Evolutionary conservation across 2,797 vertebrate genomes (phyloP).

Genomic region (Chaetophractus vellerosus): DNA sequence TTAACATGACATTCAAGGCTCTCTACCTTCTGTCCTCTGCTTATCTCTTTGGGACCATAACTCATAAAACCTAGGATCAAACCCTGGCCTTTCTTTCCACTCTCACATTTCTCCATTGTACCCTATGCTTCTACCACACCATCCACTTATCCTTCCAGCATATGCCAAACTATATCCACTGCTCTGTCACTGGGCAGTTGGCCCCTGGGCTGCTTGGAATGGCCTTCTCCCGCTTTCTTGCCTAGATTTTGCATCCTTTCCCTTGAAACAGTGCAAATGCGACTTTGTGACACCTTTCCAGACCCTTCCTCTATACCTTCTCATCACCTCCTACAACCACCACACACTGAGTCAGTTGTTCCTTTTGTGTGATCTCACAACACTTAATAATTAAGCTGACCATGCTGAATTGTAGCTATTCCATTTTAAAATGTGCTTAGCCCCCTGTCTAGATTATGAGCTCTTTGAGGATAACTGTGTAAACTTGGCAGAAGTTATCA

Average conservation of each 20-base stretch:
- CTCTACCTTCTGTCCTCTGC: neutral
- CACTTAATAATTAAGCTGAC: neutral
- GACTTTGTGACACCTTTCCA: neutral
- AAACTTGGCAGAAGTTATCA: neutral
- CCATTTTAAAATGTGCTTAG: neutral
- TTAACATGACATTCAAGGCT: neutral
- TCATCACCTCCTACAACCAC: too few species aligned
- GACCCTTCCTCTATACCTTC: neutral
- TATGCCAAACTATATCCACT: neutral
- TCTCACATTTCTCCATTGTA: neutral
- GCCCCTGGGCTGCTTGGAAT: neutral
- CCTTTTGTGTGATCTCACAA: neutral
- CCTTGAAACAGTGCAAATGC: neutral
- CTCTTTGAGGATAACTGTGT: neutral
- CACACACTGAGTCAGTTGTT: neutral
- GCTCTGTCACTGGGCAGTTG: neutral
- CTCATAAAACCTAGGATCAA: neutral
- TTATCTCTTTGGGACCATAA: neutral
- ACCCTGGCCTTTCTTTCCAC: neutral
- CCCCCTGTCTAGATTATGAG: neutral
- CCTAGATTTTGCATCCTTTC: neutral
- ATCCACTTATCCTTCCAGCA: neutral
- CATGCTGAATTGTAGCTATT: neutral
- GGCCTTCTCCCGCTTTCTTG: neutral
- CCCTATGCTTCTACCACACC: neutral